phyloP scores from a whole-genome alignment of 2,888 invertebrate species.

The Bhutanitis thaidina region DNA sequence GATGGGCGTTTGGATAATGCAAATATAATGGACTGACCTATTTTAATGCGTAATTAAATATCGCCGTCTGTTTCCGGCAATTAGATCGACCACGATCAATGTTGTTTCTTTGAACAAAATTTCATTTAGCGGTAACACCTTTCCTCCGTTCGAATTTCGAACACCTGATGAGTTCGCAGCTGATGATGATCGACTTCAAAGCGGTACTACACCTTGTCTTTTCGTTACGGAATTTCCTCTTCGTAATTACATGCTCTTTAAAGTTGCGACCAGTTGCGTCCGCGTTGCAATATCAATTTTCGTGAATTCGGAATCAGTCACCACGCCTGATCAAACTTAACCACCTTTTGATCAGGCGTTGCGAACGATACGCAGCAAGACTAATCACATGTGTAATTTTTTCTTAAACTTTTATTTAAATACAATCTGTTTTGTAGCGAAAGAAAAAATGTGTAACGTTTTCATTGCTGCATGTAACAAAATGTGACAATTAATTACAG shows the following conservation, averaged over 20 bases:
- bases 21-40: conserved; percentile 59
- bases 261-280: conserved; percentile 29
- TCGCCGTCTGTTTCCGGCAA: conserved; percentile 60
- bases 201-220: conserved; percentile 59
- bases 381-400: no score
- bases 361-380: background rate
- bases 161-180: conserved; percentile 62
- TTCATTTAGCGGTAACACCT: conserved; percentile 57
- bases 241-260: conserved; percentile 53
- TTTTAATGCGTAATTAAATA: conserved; percentile 63
- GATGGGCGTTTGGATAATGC: conserved; percentile 55
- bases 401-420: no score
- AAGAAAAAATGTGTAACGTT: no score
- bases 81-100: conserved; percentile 50
- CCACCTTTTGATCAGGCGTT: conserved; percentile 11
- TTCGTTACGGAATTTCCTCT: conserved; percentile 65
- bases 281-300: conserved; percentile 32
- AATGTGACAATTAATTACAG: no score
- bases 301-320: conserved; percentile 13
- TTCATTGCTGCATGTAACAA: no score
- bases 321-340: conserved; percentile 9
- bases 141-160: conserved; percentile 57
- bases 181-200: conserved; percentile 46
- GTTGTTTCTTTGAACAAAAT: conserved; percentile 48
- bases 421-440: no score